phyloP scores from a whole-genome alignment of 2,888 invertebrate genomes.

The Cataglyphis livida region DNA sequence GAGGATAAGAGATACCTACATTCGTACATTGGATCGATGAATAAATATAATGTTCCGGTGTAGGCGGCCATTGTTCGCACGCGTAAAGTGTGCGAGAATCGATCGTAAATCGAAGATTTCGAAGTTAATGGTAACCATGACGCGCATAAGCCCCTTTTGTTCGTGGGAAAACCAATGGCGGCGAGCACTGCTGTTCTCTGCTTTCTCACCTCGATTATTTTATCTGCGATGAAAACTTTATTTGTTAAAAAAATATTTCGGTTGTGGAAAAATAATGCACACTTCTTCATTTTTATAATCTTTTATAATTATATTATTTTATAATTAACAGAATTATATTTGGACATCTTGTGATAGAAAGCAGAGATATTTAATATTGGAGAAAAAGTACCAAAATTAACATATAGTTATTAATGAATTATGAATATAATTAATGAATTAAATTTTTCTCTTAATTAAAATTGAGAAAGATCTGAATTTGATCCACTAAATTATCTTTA shows the following conservation, averaged over 20 bases:
- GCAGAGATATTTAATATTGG: background rate
- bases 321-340: background rate
- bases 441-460: background rate
- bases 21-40: conserved; percentile 42
- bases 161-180: conserved; percentile 64
- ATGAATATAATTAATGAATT: background rate
- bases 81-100: conserved; percentile 59
- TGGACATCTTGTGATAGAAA: background rate
- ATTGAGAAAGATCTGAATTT: background rate
- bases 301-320: background rate
- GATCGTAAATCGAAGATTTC: conserved; percentile 79
- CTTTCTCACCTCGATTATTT: conserved; percentile 13
- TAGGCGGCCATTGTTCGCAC: conserved; percentile 51
- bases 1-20: background rate
- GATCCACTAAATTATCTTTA: background rate
- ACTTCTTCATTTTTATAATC: background rate
- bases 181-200: background rate
- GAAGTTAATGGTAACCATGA: conserved; percentile 73
- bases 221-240: background rate
- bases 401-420: background rate
- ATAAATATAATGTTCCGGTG: conserved; percentile 47
- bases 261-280: background rate
- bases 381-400: no score
- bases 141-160: conserved; percentile 36
- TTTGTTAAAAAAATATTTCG: background rate